phyloP scores from a whole-genome alignment of 2,888 invertebrate genomes.

The Drosophila formosana region DNA sequence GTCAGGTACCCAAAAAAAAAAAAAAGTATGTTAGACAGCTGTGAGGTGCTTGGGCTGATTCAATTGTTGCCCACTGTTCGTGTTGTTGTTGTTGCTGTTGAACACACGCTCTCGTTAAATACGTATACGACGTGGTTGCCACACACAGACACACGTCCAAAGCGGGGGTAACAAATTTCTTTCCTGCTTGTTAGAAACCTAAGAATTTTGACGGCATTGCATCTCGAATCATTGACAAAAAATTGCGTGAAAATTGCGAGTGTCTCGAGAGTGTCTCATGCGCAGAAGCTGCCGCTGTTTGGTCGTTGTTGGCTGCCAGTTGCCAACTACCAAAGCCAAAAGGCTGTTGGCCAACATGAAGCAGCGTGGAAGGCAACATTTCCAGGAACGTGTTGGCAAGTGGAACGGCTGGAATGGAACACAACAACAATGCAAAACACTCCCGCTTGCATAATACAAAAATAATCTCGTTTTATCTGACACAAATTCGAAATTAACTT shows the following conservation, averaged over 20 bases:
- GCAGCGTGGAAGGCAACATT: slow-evolving; percentile 20
- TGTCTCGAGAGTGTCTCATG: slow-evolving; percentile 32
- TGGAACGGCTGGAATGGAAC: slow-evolving; percentile 46
- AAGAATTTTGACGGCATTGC: slow-evolving; percentile 12
- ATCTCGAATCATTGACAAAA: slow-evolving; percentile 8
- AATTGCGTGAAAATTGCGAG: slow-evolving; percentile 1
- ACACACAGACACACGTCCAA: not conserved
- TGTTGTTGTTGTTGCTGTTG: slow-evolving; percentile 16
- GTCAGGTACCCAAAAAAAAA: not conserved
- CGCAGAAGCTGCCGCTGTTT: slow-evolving; percentile 40
- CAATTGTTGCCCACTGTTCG: slow-evolving; percentile 27
- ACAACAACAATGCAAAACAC: slow-evolving; percentile 34
- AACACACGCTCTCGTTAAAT: slow-evolving; percentile 13
- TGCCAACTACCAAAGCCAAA: slow-evolving; percentile 38
- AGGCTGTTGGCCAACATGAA: slow-evolving; percentile 3
- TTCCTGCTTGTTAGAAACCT: slow-evolving; percentile 4
- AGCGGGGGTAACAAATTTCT: slow-evolving; percentile 16
- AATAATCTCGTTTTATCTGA: slow-evolving; percentile 34
- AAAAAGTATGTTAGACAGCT: slow-evolving; percentile 20
- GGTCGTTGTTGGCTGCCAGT: slow-evolving; percentile 35
- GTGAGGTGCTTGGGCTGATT: slow-evolving; percentile 12
- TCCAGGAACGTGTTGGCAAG: slow-evolving; percentile 62
- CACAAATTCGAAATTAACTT: slow-evolving; percentile 38
- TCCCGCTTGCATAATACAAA: slow-evolving; percentile 64
- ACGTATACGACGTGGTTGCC: slow-evolving; percentile 40